Evolutionary conservation across 2,888 invertebrate species (phyloP).

Genomic region (Branchipolynoe longqiensis): DNA sequence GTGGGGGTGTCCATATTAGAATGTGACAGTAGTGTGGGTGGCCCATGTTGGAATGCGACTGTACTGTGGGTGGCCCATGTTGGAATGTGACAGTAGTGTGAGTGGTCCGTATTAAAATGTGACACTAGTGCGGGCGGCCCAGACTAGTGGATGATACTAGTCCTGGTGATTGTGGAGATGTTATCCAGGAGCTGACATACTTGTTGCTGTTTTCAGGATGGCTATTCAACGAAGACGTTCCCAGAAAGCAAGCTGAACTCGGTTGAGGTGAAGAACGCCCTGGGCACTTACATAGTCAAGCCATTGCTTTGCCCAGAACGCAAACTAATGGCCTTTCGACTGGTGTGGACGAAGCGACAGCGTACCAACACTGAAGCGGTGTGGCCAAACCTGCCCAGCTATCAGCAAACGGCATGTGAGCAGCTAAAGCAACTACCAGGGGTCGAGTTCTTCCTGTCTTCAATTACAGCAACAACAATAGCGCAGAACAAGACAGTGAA

Average conservation of each 20-base stretch:
- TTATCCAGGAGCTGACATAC: not conserved
- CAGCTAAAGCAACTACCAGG: not conserved
- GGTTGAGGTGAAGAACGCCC: not conserved
- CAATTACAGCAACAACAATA: conserved; percentile 16
- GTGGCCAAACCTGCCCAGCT: not conserved
- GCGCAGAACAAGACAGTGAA: not conserved
- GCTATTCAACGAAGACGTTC: not conserved
- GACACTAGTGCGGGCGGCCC: too few species aligned
- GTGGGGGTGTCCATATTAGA: too few species aligned
- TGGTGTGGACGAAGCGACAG: conserved; percentile 4
- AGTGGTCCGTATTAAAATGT: too few species aligned
- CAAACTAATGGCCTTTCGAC: conserved; percentile 13
- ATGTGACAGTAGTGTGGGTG: too few species aligned
- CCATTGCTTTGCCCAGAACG: not conserved
- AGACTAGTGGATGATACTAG: not conserved
- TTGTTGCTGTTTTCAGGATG: not conserved
- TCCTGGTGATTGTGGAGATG: too few species aligned
- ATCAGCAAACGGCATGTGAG: conserved; percentile 8
- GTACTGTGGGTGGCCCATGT: too few species aligned
- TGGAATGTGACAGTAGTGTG: too few species aligned
- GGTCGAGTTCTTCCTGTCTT: conserved; percentile 29
- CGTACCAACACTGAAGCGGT: conserved; percentile 1
- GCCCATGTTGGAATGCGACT: too few species aligned
- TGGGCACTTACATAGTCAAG: not conserved
- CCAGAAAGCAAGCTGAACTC: conserved; percentile 7